Evolutionary conservation across 2,888 invertebrate genomes (phyloP), one percentile per base, ranked within the genome.

Genomic region (Halictus quadricinctus): DNA sequence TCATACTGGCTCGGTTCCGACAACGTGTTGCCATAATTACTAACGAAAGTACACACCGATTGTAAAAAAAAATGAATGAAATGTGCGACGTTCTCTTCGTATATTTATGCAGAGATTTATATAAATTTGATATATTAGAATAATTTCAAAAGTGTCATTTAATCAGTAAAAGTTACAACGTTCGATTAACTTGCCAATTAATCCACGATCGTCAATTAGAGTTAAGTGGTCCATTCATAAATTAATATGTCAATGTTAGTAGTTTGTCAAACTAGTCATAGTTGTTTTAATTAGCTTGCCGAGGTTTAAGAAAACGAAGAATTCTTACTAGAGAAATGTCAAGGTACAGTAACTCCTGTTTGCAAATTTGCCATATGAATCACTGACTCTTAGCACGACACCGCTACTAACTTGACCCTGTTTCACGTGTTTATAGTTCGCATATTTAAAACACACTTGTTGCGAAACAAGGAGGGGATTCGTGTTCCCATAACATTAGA

Each of bases 361-460:
- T 72, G 64, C 77, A 76, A 74, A 69, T 82, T 64, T 66, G n/a
- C 79, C 70, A 69, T 72, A 72, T 82, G 76, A 88, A 80, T 86
- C 83, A 79, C 76, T 76, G 81, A 76, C 69, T 70, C 73, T 75
- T 81, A 72, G 36, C 76, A 60, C 76, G 79, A 83, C 60, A 79
- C 48, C 21, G 60, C 79, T 70, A 18, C 76, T 77, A 81, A 85
- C 81, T 87, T 87, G 85, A 81, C 87, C 85, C 70, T 69, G 77
- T 80, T 87, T 50, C 54, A 8, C 7, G 48, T 48, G 50, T 43
- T 60, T 77, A 54, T 77, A 29, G 54, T 48, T 21, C 2, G 36
- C 21, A 48, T 36, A 50, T 69, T 69, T 64, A 15, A 69, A 83
- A 69, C 72, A 29, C 18, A 76, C 36, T 58, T 73, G 29, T 43